Conservation (phyloP, 1,140 invertebrate species). For the Oryzaephilus surinamensis region DNA sequence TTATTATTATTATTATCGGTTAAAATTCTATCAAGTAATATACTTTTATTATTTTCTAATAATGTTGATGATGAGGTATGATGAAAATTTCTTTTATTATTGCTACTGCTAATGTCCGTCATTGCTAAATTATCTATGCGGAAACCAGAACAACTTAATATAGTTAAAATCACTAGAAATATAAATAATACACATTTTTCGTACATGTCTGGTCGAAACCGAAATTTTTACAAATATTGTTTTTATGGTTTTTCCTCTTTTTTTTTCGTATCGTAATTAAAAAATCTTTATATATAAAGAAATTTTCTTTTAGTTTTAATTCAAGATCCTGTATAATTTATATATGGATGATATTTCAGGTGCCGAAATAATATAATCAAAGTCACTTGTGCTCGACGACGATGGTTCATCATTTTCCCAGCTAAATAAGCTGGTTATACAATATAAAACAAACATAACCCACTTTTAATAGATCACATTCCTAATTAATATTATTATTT, state of each 20-base stretch:
- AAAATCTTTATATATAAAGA: too few species aligned
- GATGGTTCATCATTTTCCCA: conserved; percentile 24
- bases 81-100: conserved; percentile 22
- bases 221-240: not conserved
- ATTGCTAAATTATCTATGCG: conserved; percentile 32
- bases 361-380: conserved; percentile 14
- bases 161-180: conserved; percentile 33
- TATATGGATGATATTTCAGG: conserved; percentile 22
- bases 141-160: conserved; percentile 35
- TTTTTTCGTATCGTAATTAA: too few species aligned
- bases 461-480: conserved; percentile 14
- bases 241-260: not conserved
- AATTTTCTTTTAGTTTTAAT: conserved; percentile 9
- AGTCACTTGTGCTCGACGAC: conserved; percentile 2
- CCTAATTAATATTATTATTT: conserved; percentile 1
- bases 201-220: conserved; percentile 30
- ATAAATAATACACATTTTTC: conserved; percentile 36
- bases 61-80: conserved; percentile 16
- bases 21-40: too few species aligned
- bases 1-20: too few species aligned
- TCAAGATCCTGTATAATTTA: conserved; percentile 13
- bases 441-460: conserved; percentile 14
- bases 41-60: too few species aligned
- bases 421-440: conserved; percentile 5
- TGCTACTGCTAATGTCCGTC: conserved; percentile 25